phyloP scores from a whole-genome alignment of 2,888 invertebrate genomes.

The Eudemis profundana region DNA sequence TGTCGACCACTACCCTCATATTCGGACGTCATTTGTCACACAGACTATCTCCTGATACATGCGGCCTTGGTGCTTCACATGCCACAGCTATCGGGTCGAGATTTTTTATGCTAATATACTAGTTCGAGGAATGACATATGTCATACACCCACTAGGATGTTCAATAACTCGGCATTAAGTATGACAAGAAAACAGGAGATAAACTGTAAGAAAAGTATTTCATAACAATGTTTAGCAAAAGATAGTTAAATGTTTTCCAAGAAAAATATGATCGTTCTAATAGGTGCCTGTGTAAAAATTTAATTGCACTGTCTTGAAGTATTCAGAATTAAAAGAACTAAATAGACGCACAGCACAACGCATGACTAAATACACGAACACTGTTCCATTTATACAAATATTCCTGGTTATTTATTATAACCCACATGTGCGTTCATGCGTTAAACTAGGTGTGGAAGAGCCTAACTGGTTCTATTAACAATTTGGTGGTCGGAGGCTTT shows the following conservation, averaged over 20 bases:
- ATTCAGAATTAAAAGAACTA: too few relatives aligned
- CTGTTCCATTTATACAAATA: too few relatives aligned
- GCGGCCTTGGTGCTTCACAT: slow-evolving; percentile 53
- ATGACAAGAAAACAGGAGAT: not conserved
- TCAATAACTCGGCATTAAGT: not conserved
- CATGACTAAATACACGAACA: too few relatives aligned
- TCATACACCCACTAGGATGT: not conserved
- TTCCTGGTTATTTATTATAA: slow-evolving; percentile 3
- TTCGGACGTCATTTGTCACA: slow-evolving; percentile 78
- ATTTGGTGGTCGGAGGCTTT: not conserved
- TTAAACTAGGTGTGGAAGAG: not conserved
- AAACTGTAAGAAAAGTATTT: not conserved
- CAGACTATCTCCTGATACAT: slow-evolving; percentile 59
- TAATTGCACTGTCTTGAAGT: too few relatives aligned
- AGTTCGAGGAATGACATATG: not conserved
- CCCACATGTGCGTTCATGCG: not conserved
- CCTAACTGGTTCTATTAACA: slow-evolving; percentile 8
- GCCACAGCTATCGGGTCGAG: slow-evolving; percentile 45
- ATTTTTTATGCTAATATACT: slow-evolving; percentile 25
- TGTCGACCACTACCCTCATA: slow-evolving; percentile 75
- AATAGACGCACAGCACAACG: too few relatives aligned
- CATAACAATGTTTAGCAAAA: too few relatives aligned
- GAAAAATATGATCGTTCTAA: too few relatives aligned
- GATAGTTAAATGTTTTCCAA: too few relatives aligned
- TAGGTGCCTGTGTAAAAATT: too few relatives aligned